Evolutionary conservation across 2,797 vertebrate species (phyloP), one percentile per base, ranked within the genome.

Genomic region (Chelon labrosus): DNA sequence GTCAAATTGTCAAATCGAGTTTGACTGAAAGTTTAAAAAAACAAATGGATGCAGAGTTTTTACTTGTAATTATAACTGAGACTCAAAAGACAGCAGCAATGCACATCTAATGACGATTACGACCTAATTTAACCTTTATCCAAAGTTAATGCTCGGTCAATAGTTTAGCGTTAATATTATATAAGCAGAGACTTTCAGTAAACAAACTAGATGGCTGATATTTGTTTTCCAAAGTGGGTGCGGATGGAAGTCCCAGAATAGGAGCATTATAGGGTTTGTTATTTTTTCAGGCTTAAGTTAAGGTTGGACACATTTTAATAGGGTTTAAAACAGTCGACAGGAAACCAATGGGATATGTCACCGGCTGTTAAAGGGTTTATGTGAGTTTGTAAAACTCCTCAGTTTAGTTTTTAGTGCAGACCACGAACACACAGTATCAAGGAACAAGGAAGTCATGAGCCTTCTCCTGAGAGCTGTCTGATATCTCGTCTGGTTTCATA

Each of bases 261-360:
- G 53, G 22, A 27, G 20, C 19, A 22, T 74, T 70, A 65, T 16
- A 63, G 51, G 55, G 31, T 51, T 44, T 16, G 81, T 71, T 60
- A 31, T 25, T 53, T 41, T 55, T 19, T 49, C 49, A 20, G 44
- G 44, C n/a, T 62, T 10, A 20, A 20, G 47, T 57, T 50, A 54
- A n/a, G 8, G 13, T 75, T 38, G 3, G 62, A 41, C 2, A 16
- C 17, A 61, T 59, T 73, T 65, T 22, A 68, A 20, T 16, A 0
- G 12, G 5, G 4, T 42, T 59, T 57, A 0, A 14, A 41, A 27
- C 9, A 25, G 39, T 12, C 39, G 11, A 53, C 44, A 41, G 50
- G 1, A 70, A 62, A 62, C 11, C 41, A 5, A 20, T 0, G 1
- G 31, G 12, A 42, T 27, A 14, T 57, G 19, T 70, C 52, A 70